Percentiles rank a stretch among this genome's conserved stretches.
These are phyloP conservation scores for cattle (Bos taurus) DNA, from an alignment of 2,113 vertebrate genomes.

Conservation along the genomic window DNA sequence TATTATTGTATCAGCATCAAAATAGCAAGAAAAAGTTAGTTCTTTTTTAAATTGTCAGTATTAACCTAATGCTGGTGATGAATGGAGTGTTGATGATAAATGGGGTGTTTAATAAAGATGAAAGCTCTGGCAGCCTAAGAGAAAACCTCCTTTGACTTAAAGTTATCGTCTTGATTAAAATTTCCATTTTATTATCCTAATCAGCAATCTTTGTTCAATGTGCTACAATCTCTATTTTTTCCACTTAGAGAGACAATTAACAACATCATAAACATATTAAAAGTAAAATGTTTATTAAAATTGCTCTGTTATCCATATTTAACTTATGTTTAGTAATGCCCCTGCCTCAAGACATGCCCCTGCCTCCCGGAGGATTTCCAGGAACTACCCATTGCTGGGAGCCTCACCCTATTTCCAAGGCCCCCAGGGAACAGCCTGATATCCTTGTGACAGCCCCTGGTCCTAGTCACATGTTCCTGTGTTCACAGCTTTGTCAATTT, in stretches of 20 bases:
- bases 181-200: slow-evolving; percentile 76
- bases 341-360: neutral
- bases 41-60: slow-evolving; percentile 72
- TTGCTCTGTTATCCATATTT: slow-evolving; percentile 52
- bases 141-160: slow-evolving; percentile 63
- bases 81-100: slow-evolving; percentile 65
- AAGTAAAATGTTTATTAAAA: slow-evolving; percentile 70
- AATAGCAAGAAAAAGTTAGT: slow-evolving; percentile 52
- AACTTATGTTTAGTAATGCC: slow-evolving; percentile 36
- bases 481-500: neutral
- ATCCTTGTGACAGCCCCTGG: no score
- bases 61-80: slow-evolving; percentile 60
- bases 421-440: neutral
- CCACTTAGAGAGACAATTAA: slow-evolving; percentile 74
- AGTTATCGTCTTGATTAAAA: slow-evolving; percentile 72
- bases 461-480: neutral
- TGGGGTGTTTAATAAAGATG: slow-evolving; percentile 66
- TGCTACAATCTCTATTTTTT: slow-evolving; percentile 66
- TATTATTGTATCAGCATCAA: neutral
- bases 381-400: neutral
- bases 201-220: slow-evolving; percentile 71
- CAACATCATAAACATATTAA: slow-evolving; percentile 73
- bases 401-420: neutral
- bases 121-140: slow-evolving; percentile 44
- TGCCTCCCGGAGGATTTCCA: neutral